Evolutionary conservation across 1,140 invertebrate species (phyloP).

Genomic region (Kradibia gibbosae): DNA sequence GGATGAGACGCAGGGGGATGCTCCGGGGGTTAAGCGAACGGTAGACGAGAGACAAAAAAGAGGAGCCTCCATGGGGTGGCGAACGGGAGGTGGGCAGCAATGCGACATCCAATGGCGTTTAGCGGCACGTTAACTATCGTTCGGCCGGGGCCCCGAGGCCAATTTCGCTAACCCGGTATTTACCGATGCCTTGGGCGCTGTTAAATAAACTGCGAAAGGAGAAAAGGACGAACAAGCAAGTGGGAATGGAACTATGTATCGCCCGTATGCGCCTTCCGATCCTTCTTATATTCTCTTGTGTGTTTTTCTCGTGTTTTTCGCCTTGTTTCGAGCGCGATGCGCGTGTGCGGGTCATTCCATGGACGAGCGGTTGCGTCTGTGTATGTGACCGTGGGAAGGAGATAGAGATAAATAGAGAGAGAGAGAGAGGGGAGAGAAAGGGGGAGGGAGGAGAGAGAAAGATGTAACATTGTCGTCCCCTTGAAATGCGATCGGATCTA

Average conservation of each 20-base stretch:
- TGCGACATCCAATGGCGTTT: conserved; percentile 71
- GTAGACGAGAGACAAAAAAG: too few species aligned
- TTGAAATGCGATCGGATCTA: conserved; percentile 41
- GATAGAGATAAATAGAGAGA: background rate
- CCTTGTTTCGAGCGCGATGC: too few species aligned
- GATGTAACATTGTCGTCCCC: background rate
- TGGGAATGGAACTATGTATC: background rate
- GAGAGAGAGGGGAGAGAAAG: background rate
- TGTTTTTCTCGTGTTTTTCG: conserved; percentile 8
- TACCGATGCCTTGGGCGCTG: conserved; percentile 72
- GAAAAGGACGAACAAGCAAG: conserved; percentile 49
- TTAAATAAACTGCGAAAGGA: conserved; percentile 71
- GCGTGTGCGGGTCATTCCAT: too few species aligned
- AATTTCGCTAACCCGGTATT: conserved; percentile 73
- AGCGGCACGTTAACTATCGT: conserved; percentile 73
- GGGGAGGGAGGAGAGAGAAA: background rate
- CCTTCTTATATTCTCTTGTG: background rate
- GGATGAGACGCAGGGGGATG: background rate
- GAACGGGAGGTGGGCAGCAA: background rate
- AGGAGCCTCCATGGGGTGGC: too few species aligned
- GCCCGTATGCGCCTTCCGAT: background rate
- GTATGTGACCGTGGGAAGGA: background rate
- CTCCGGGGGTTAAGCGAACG: too few species aligned
- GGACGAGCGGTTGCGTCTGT: too few species aligned
- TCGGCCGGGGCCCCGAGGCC: conserved; percentile 67